Base-by-base conservation (phyloP, 2,888 invertebrate species). In the Globia sparganii region DNA sequence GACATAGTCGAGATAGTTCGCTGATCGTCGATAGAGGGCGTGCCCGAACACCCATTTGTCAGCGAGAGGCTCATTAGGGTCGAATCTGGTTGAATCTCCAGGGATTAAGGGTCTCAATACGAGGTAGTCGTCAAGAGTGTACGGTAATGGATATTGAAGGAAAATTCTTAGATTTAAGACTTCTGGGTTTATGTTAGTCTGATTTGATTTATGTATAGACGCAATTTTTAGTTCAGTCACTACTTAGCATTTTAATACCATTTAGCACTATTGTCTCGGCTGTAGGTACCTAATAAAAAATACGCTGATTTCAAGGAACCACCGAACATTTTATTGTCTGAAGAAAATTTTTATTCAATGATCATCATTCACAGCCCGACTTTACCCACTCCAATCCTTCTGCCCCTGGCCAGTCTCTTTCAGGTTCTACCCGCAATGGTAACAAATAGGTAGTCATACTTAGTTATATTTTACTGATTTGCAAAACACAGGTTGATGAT, bases 21-120 rank as follows among this genome's bases (percentile, higher is more conserved):
- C 91, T 94, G 94, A 95, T 96, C 93, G 91, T 92, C 94, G 93
- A 94, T 93, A 95, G 95, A 93, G 94, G 95, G 95, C 95, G 95
- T 93, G 91, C 91, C 86, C 89, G 89, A 89, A 90, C 90, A 90
- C 87, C 94, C 93, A 95, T 96, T 96, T 96, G 92, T 96, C 94
- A 96, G 92, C 88, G 86, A 89, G 91, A 93, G 91, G 90, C 95
- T 94, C 95, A 95, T 96, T 96, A 95, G 93, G 94, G 94, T 92
- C 92, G 92, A 93, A 92, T 93, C 94, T 93, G 93, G 92, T 91
- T 89, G 92, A 93, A 93, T 94, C 95, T 93, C 94, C 53, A 77
- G 94, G 94, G 96, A 95, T 95, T 94, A 94, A 89, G 90, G 92
- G 91, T 89, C 92, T 92, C 89, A 91, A 90, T 92, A 90, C 90